A percentile compares a stretch with the other conserved stretches of the same genome.
Conservation (phyloP, 37 sponge, comb jelly and placozoan genomes). For the Ephydatia muelleri region DNA sequence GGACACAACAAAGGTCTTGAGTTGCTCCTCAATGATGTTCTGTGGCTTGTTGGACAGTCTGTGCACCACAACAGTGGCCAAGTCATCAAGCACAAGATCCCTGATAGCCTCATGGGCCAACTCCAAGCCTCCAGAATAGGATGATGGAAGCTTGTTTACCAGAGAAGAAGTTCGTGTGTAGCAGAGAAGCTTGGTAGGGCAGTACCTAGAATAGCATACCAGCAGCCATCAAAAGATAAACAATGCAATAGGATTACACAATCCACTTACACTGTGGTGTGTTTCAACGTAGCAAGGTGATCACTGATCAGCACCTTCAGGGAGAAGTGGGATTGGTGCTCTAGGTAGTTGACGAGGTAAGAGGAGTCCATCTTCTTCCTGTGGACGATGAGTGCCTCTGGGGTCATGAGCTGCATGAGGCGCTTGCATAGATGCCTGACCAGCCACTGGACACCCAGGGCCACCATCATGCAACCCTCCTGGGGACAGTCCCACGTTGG, state of each 20-base stretch:
- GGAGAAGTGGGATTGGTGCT: conserved; percentile 81
- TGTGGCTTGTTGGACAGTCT: conserved; percentile 65
- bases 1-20: conserved; percentile 44
- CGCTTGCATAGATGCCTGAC: conserved; percentile 52
- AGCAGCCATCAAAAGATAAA: background rate
- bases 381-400: conserved; percentile 66
- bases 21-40: conserved; percentile 28
- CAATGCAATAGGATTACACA: background rate
- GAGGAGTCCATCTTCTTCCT: conserved; percentile 51
- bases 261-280: background rate
- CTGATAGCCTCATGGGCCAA: background rate
- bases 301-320: conserved; percentile 59
- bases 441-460: conserved; percentile 63
- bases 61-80: conserved; percentile 26
- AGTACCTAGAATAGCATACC: background rate
- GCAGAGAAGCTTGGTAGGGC: conserved; percentile 69
- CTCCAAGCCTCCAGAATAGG: conserved; percentile 1
- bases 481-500: background rate
- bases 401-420: conserved; percentile 79
- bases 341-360: conserved; percentile 74
- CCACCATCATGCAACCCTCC: conserved; percentile 43
- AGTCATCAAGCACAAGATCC: conserved; percentile 21
- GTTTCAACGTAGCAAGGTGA: conserved; percentile 6
- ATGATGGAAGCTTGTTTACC: conserved; percentile 71
- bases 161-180: conserved; percentile 71